A percentile compares a stretch with the other conserved stretches of the same genome.
phyloP scores from a whole-genome alignment of 1,140 invertebrate genomes.

The Rhizoglyphus robini region DNA sequence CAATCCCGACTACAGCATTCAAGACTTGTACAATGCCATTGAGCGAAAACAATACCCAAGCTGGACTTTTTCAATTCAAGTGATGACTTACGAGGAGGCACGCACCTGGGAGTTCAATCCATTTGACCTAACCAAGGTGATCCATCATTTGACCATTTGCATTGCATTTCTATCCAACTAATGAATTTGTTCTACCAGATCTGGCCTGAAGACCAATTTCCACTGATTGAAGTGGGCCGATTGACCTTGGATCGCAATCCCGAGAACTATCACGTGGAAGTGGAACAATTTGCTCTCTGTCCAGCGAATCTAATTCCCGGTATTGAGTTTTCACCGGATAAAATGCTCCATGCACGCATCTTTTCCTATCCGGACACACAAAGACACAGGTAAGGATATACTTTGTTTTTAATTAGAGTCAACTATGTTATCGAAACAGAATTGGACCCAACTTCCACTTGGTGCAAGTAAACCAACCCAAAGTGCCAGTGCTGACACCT shows the following conservation, averaged over 20 bases:
- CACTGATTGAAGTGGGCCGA: slow-evolving; percentile 78
- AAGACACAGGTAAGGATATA: too few relatives aligned
- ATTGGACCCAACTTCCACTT: slow-evolving; percentile 75
- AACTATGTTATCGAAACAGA: too few relatives aligned
- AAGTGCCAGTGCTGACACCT: background rate
- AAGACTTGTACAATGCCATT: slow-evolving; percentile 82
- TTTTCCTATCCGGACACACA: slow-evolving; percentile 92
- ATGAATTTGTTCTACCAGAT: too few relatives aligned
- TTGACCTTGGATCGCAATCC: slow-evolving; percentile 77
- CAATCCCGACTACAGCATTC: slow-evolving; percentile 70
- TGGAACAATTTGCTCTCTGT: slow-evolving; percentile 88
- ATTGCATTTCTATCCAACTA: too few relatives aligned
- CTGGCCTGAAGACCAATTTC: slow-evolving; percentile 33
- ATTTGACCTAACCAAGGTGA: too few relatives aligned
- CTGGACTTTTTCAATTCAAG: slow-evolving; percentile 55
- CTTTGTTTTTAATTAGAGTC: too few relatives aligned
- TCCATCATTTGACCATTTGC: too few relatives aligned
- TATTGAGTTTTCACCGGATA: slow-evolving; percentile 81
- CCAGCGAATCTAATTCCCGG: slow-evolving; percentile 80
- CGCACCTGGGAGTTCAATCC: slow-evolving; percentile 60
- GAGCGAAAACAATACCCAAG: slow-evolving; percentile 58
- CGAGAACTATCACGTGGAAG: slow-evolving; percentile 74
- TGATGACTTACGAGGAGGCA: slow-evolving; percentile 46
- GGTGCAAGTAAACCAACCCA: slow-evolving; percentile 64
- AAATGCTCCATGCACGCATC: slow-evolving; percentile 71